Conservation (phyloP, 1,140 invertebrate genomes). For the Chironomus tepperi region DNA sequence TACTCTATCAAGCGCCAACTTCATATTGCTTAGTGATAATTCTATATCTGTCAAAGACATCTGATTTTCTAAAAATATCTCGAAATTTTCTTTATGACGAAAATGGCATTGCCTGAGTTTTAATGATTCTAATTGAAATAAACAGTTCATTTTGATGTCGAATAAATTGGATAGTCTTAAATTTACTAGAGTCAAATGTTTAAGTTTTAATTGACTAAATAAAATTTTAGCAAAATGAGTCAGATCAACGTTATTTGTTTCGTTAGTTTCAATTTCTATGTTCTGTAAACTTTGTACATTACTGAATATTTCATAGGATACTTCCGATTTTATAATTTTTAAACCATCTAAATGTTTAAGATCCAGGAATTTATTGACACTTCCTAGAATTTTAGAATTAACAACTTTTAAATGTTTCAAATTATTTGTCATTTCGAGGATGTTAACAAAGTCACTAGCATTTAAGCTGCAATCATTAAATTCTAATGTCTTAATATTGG, state of each 20-base stretch:
- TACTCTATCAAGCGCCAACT: not conserved
- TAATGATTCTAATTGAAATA: not conserved
- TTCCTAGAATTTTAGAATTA: not conserved
- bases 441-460: not conserved
- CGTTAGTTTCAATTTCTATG: not conserved
- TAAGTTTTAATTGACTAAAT: not conserved
- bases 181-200: not conserved
- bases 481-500: not conserved
- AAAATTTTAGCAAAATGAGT: not conserved
- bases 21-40: not conserved
- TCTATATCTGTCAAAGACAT: not conserved
- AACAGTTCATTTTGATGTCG: not conserved
- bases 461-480: not conserved
- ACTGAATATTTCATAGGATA: not conserved
- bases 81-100: constrained; percentile 1
- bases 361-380: not conserved
- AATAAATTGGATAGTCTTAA: not conserved
- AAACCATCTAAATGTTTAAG: not conserved
- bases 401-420: not conserved
- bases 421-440: not conserved
- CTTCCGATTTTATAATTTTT: not conserved
- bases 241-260: not conserved
- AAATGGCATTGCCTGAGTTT: not conserved
- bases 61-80: not conserved
- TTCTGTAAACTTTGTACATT: not conserved